Evolutionary conservation across 2,113 vertebrate genomes (phyloP), one percentile per base, ranked within the genome.

Genomic region (Pachyramphus minor): DNA sequence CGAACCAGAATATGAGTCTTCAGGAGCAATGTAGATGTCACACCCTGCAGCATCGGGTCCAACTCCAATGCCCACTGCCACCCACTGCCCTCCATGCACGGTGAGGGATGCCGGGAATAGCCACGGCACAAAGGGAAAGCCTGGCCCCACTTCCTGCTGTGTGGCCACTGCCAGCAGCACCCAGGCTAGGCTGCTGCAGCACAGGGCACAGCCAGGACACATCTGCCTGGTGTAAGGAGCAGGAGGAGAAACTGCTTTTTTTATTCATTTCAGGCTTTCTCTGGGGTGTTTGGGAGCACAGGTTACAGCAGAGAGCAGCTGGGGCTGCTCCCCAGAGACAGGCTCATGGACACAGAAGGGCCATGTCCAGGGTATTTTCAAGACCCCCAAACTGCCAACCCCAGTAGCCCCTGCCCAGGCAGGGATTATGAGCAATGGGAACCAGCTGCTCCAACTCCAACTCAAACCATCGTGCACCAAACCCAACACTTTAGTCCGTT

Each of bases 361-460:
- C 5, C n/a, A 24, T 5, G 10, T 3, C 3, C 56, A 12, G 3
- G n/a, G 35, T n/a, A 9, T 30, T 9, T n/a, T 25, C 39, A 6
- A 14, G 28, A 33, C 8, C 8, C 39, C n/a, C 59, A 53, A 33
- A 56, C 7, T 20, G 14, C 9, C 15, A 0, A 8, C 35, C 52
- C 24, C 55, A 56, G 21, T 1, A 33, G 39, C n/a, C 33, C n/a
- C 60, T 53, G 77, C 77, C 89, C 10, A 1, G 42, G 3, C 75
- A 18, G 3, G 0, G 4, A 13, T 60, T 30, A 5, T 2, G 19
- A 42, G 8, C 42, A 17, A 10, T 0, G 1, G 4, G 7, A 42
- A 23, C 1, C 47, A 53, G 33, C 42, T 31, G 49, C 7, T 33
- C 55, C 4, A 8, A 5, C 7, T 33, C 55, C 4, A 8, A 5